Conservation (phyloP, 2,113 vertebrate species). For the Etheostoma spectabile region DNA sequence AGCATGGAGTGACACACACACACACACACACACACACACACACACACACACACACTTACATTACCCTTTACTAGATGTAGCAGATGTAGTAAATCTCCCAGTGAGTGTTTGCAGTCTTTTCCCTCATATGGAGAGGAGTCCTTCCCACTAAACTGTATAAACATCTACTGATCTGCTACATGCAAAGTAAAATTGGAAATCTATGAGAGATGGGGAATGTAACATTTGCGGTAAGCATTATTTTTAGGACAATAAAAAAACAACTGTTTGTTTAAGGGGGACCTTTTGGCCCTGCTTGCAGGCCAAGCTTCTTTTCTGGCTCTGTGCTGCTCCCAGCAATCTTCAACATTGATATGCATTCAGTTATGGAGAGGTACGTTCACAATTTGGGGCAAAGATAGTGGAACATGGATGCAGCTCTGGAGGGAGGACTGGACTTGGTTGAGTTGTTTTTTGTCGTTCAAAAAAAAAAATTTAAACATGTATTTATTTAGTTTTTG, state of each 20-base stretch:
- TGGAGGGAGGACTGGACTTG: background rate
- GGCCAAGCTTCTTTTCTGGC: background rate
- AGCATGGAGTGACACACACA: conserved; percentile 30
- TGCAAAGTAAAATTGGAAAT: background rate
- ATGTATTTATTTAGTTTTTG: too few relatives aligned
- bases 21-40: background rate
- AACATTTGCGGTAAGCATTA: background rate
- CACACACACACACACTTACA: conserved; percentile 8
- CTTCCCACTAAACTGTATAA: background rate
- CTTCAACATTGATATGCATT: background rate
- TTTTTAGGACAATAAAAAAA: background rate
- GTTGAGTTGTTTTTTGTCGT: too few relatives aligned
- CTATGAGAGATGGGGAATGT: background rate
- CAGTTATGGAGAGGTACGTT: too few relatives aligned
- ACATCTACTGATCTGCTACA: background rate
- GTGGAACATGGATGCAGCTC: background rate
- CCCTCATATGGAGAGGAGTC: conserved; percentile 42
- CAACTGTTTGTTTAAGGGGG: too few relatives aligned
- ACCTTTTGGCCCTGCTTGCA: background rate
- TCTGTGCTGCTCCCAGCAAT: background rate
- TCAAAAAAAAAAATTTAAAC: too few relatives aligned
- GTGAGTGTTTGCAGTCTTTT: conserved; percentile 28
- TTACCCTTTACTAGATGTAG: conserved; percentile 7
- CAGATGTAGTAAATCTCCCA: conserved; percentile 1
- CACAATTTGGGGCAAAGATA: background rate